Conservation (phyloP, 2,113 vertebrate genomes). For the Platycercus adscitus region DNA sequence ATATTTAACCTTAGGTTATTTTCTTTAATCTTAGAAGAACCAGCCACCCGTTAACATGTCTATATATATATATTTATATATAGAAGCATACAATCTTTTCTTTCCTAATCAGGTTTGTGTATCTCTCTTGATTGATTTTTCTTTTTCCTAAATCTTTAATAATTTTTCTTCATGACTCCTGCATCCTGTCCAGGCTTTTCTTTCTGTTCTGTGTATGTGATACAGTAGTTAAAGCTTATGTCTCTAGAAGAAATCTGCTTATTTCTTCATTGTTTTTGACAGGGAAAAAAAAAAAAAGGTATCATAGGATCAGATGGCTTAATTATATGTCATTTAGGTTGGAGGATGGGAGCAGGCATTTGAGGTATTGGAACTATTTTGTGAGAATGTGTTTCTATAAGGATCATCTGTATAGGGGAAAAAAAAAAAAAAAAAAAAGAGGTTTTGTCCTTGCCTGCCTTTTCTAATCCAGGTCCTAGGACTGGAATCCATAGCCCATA, state of each 20-base stretch:
- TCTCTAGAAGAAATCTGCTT: conserved; percentile 8
- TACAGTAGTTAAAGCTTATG: background rate
- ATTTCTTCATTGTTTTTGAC: conserved; percentile 41
- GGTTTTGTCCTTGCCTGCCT: background rate
- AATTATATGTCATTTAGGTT: background rate
- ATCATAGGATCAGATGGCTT: conserved; percentile 46
- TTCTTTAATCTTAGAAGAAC: conserved; percentile 65
- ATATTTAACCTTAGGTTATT: conserved; percentile 68
- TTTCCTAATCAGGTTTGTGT: conserved; percentile 65
- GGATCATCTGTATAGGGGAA: background rate
- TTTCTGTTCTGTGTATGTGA: background rate
- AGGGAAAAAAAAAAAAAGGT: background rate
- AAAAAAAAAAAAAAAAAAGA: background rate
- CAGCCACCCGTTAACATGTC: conserved; percentile 38
- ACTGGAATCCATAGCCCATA: background rate
- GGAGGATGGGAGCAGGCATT: background rate
- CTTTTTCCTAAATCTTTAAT: conserved; percentile 49
- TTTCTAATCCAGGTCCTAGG: background rate
- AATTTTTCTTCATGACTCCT: conserved; percentile 62
- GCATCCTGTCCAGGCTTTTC: conserved; percentile 32
- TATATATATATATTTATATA: conserved; percentile 45
- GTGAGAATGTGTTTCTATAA: background rate
- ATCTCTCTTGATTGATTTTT: conserved; percentile 66
- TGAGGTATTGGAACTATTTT: background rate
- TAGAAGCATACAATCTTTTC: conserved; percentile 41